These are phyloP conservation scores for Lycodopsis pacificus DNA, from an alignment of 2,797 vertebrate genomes.

Conservation along the genomic window DNA sequence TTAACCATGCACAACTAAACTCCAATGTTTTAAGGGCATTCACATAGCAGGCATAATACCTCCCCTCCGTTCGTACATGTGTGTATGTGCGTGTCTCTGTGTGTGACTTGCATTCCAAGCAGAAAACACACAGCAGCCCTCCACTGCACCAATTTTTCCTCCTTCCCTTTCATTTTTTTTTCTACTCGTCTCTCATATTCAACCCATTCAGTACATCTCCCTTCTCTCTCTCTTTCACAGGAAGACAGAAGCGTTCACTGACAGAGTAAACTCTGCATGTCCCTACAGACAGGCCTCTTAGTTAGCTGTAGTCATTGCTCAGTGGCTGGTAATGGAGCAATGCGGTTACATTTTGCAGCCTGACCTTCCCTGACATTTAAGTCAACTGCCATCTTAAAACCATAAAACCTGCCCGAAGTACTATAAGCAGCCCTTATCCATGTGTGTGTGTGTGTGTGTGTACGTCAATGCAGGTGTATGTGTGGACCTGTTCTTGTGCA, in stretches of 20 bases:
- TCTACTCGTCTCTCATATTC: conserved; percentile 49
- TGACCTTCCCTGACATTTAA: conserved; percentile 77
- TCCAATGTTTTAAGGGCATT: conserved; percentile 64
- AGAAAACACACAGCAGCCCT: conserved; percentile 70
- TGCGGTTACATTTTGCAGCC: conserved; percentile 56
- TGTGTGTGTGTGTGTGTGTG: background rate
- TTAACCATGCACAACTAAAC: conserved; percentile 67
- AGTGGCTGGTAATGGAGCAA: conserved; percentile 63
- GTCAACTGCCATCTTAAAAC: conserved; percentile 68
- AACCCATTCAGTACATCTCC: conserved; percentile 49
- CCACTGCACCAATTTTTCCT: conserved; percentile 70
- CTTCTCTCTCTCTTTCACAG: conserved; percentile 19
- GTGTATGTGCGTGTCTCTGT: conserved; percentile 46
- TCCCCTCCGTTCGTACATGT: conserved; percentile 35
- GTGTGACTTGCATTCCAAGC: conserved; percentile 77
- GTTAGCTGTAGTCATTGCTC: conserved; percentile 59
- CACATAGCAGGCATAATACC: conserved; percentile 56
- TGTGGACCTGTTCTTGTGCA: conserved; percentile 12
- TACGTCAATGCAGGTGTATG: background rate
- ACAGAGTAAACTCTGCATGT: conserved; percentile 58
- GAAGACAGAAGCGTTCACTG: conserved; percentile 38
- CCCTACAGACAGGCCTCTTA: conserved; percentile 52
- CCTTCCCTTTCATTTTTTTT: conserved; percentile 56
- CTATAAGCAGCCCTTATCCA: conserved; percentile 35
- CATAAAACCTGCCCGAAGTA: conserved; percentile 52